Evolutionary conservation across 2,113 vertebrate genomes (phyloP).

Genomic region (Marmota monax): DNA sequence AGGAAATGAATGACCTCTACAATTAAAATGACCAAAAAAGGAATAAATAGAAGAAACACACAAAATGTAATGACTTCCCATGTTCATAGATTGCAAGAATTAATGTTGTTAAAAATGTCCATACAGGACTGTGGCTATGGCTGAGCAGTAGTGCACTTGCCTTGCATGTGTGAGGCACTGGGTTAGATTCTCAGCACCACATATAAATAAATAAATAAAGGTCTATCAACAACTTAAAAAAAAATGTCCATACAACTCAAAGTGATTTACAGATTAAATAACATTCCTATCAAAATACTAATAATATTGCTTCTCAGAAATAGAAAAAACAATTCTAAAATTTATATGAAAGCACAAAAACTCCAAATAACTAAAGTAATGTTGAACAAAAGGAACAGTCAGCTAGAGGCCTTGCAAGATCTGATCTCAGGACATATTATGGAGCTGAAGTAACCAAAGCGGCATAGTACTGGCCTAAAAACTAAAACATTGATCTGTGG

Average conservation of each 20-base stretch:
- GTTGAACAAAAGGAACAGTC: background rate
- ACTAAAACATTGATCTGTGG: background rate
- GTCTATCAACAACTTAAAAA: too few relatives aligned
- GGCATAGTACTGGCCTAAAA: background rate
- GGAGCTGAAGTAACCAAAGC: background rate
- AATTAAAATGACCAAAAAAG: background rate
- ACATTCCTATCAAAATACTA: background rate
- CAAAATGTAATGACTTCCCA: background rate
- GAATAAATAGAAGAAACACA: background rate
- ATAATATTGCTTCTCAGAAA: background rate
- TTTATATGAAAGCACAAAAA: background rate
- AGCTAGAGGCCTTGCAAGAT: background rate
- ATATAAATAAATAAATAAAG: too few relatives aligned
- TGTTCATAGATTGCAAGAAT: background rate
- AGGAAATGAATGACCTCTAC: background rate
- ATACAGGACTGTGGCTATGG: background rate
- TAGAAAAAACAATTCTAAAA: background rate
- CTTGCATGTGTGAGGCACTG: too few relatives aligned
- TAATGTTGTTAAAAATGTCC: background rate
- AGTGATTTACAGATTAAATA: background rate
- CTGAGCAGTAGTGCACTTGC: too few relatives aligned
- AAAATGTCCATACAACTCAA: background rate
- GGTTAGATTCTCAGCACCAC: too few relatives aligned
- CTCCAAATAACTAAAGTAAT: background rate
- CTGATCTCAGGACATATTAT: background rate